Evolutionary conservation across 30 jellyfish, hydroid and myxozoan species (phyloP).

Genomic region (Nemopilema nomurai): DNA sequence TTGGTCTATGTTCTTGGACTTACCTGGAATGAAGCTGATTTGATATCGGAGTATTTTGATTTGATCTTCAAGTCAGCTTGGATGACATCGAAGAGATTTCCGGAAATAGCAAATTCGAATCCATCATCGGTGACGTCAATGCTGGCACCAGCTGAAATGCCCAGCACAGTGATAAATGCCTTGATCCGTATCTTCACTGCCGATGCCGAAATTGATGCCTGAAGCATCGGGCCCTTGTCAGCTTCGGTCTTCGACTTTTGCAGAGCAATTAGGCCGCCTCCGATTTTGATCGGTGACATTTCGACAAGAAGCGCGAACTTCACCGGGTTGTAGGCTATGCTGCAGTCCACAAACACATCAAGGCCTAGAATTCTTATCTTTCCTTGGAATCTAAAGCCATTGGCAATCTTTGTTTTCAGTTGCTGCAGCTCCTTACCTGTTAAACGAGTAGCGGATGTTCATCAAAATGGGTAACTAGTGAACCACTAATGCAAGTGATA

Average conservation of each 20-base stretch:
- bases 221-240: slow-evolving; percentile 90
- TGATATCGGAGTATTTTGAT: slow-evolving; percentile 42
- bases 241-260: slow-evolving; percentile 62
- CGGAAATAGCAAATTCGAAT: slow-evolving; percentile 56
- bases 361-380: slow-evolving; percentile 56
- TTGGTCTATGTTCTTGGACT: too few relatives aligned
- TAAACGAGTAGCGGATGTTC: neutral
- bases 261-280: slow-evolving; percentile 71
- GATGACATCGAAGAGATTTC: slow-evolving; percentile 76
- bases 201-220: slow-evolving; percentile 46
- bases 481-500: neutral
- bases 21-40: slow-evolving; percentile 63
- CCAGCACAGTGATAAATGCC: slow-evolving; percentile 78
- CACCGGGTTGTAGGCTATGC: slow-evolving; percentile 37
- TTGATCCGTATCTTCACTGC: slow-evolving; percentile 66
- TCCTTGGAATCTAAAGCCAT: slow-evolving; percentile 82
- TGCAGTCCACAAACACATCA: slow-evolving; percentile 54
- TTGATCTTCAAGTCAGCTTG: slow-evolving; percentile 63
- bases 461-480: neutral
- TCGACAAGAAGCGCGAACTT: slow-evolving; percentile 65
- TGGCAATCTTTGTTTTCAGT: slow-evolving; percentile 48
- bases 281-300: slow-evolving; percentile 83
- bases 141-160: slow-evolving; percentile 75
- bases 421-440: slow-evolving; percentile 77
- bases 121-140: slow-evolving; percentile 74